Base-by-base conservation (phyloP, 2,797 vertebrate genomes). In the Anguilla megastoma region DNA sequence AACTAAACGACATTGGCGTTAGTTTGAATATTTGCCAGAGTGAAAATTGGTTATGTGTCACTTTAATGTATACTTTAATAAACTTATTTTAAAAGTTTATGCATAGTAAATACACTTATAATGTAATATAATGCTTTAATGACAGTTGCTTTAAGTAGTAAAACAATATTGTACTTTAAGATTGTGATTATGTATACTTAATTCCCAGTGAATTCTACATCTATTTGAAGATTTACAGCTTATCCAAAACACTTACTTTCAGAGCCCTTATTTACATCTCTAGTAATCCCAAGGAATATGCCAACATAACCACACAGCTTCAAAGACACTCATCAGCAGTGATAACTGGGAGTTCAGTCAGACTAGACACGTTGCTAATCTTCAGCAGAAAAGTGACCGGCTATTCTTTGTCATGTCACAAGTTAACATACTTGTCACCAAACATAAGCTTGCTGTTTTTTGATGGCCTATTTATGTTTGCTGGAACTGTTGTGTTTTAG, bases 361-460 rank as follows among this genome's bases (percentile, higher is more conserved):
- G 71, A 33, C 18, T 36, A 30, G 33, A 87, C 86, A 41, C 74
- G 63, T 18, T 63, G 76, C 56, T n/a, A 82, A 80, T 36, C 36
- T 87, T 58, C 27, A 4, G n/a, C 27, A 66, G n/a, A 83, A 41
- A 48, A 4, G 79, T 58, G 12, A 63, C 79, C 58, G 52, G 41
- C 27, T 60, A 66, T 82, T 91, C 90, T 91, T 90, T 94, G 94
- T 88, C 91, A 91, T 92, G 91, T 90, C 92, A 92, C 91, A 86
- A 90, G 90, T 88, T 95, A 93, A 91, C 92, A 92, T 92, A 93
- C 92, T 93, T 96, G 95, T 95, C 95, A 95, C 86, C 92, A 93
- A 91, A 88, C 92, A 94, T 96, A 94, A 94, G 94, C 92, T 93
- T 50, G 3, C 63, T 24, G 90, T 90, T 91, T 87, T 90, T 88